Evolutionary conservation across 2,113 vertebrate genomes (phyloP), one percentile per base, ranked within the genome.

Genomic region (Panurus biarmicus): DNA sequence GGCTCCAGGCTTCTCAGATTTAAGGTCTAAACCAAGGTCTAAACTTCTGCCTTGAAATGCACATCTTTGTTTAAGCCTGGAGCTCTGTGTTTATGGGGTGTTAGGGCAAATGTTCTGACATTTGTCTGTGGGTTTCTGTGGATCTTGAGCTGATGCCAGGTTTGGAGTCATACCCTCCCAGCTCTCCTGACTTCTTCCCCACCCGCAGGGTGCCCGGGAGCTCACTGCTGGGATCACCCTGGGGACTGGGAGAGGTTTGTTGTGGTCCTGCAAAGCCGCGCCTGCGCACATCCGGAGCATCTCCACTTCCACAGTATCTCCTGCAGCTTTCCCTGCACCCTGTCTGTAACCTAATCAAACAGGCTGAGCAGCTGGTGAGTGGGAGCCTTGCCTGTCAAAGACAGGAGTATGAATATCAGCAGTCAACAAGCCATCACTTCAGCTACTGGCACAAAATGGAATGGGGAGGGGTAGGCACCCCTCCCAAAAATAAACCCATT

Each of bases 301-400:
- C 94, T 90, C 65, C 61, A 14, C 79, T 95, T 80, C 60, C 85
- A 74, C 72, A 1, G 40, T 47, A 19, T 80, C 64, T 93, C 85
- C 93, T 79, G 79, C 94, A 90, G 90, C 53, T 94, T 84, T 95
- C 56, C 87, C 87, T 85, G 90, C 91, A 35, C 93, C 85, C 79
- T 88, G 85, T 80, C 90, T 90, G 72, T 95, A 96, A 96, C 96
- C 95, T 94, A 76, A 95, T 93, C 94, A 80, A 95, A 84, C 78
- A 75, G 82, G 69, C 96, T 77, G 94, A 96, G 93, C 95, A 95
- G 96, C 95, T 96, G 96, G 95, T 95, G 95, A 96, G 95, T 97
- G 90, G 96, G 94, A 24, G 92, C 82, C 93, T 51, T 77, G 95
- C 93, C 95, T 96, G 94, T 97, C 93, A 96, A 48, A 97, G 96